Percentiles rank a stretch among this genome's conserved stretches.
These are phyloP conservation scores for Macaca fascicularis DNA, from an alignment of 2,113 vertebrate species.

Conservation along the genomic window DNA sequence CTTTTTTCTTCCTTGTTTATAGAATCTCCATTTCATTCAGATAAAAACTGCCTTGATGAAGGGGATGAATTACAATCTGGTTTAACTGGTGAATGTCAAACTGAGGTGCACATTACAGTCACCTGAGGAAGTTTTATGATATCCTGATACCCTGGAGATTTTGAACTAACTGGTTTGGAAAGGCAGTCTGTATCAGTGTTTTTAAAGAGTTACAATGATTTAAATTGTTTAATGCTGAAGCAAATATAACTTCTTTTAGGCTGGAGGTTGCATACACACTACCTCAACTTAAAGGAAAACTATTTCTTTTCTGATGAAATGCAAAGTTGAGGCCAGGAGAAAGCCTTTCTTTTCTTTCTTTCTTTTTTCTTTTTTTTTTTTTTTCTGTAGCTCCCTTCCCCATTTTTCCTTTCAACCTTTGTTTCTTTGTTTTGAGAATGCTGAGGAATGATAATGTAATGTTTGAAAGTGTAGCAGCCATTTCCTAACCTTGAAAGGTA, in stretches of 20 bases:
- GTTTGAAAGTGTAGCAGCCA: background rate
- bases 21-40: background rate
- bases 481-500: background rate
- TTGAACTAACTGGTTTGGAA: background rate
- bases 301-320: background rate
- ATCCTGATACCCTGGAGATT: background rate
- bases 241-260: background rate
- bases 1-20: background rate
- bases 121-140: background rate
- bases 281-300: background rate
- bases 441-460: background rate
- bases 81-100: background rate
- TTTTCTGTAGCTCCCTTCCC: background rate
- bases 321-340: background rate
- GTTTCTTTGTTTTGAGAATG: background rate
- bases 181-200: background rate
- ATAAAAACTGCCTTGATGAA: background rate
- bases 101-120: background rate
- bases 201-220: background rate
- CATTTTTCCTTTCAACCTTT: accelerated
- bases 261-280: background rate
- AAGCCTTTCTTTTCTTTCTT: background rate
- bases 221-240: background rate
- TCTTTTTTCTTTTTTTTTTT: background rate
- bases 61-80: background rate